These are phyloP conservation scores for Malurus cyaneus DNA, from an alignment of 2,113 vertebrate species.

Conservation along the genomic window DNA sequence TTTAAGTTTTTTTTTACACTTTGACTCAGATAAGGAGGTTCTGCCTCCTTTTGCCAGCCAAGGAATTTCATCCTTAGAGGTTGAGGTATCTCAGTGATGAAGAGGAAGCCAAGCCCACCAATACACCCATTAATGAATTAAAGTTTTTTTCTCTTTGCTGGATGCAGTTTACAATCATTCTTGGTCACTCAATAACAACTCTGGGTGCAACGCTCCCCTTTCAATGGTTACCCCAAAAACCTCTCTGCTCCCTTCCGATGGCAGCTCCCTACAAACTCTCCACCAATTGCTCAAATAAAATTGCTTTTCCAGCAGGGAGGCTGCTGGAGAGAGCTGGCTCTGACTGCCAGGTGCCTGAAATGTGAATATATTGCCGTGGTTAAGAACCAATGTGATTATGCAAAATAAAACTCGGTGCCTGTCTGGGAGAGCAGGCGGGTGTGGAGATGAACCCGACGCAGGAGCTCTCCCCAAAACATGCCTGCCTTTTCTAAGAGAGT, in stretches of 20 bases:
- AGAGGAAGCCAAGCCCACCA: not conserved
- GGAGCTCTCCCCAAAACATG: constrained; percentile 6
- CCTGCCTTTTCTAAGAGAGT: not conserved
- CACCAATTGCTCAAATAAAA: not conserved
- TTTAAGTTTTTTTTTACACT: too few relatives aligned
- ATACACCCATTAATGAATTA: not conserved
- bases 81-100: not conserved
- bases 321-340: not conserved
- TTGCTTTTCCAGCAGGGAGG: constrained; percentile 8
- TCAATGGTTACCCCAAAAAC: not conserved
- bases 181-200: not conserved
- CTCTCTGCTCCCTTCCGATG: rapidly evolving
- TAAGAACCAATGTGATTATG: constrained; percentile 46
- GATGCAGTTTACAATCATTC: not conserved
- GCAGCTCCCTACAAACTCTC: not conserved
- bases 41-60: not conserved
- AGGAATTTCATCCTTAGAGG: not conserved
- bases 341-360: constrained; percentile 43
- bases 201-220: not conserved
- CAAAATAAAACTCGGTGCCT: constrained; percentile 25
- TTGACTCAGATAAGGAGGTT: not conserved
- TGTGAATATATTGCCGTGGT: constrained; percentile 34
- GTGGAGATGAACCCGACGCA: not conserved
- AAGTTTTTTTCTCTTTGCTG: not conserved
- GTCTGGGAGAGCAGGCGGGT: not conserved